Evolutionary conservation across 35 echinoderm and acorn worm genomes (phyloP).

Genomic region (Ophioderma brevispina): DNA sequence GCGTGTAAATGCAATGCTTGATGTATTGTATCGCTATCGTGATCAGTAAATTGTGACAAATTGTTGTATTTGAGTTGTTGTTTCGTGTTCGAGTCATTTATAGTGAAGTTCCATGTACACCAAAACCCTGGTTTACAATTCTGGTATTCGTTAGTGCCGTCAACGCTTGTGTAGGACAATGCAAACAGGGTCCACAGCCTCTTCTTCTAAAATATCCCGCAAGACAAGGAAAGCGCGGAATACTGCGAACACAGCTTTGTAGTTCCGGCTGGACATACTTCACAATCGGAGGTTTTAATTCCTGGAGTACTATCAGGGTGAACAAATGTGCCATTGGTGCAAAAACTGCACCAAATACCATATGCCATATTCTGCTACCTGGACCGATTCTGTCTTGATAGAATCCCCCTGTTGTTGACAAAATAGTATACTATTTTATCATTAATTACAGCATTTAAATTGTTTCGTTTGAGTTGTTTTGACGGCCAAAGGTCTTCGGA

Average conservation of each 20-base stretch:
- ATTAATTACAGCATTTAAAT: too few species aligned
- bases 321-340: conserved; percentile 47
- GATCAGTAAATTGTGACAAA: not conserved
- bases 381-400: conserved; percentile 44
- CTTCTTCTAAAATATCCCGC: conserved; percentile 13
- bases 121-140: conserved; percentile 43
- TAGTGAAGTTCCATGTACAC: conserved; percentile 46
- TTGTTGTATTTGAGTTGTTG: not conserved
- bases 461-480: too few species aligned
- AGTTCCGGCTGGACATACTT: conserved; percentile 52
- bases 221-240: conserved; percentile 52
- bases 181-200: conserved; percentile 25
- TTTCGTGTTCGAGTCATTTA: not conserved
- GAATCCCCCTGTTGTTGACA: conserved; percentile 58
- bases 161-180: conserved; percentile 17
- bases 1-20: not conserved
- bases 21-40: not conserved
- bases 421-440: too few species aligned
- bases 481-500: too few species aligned
- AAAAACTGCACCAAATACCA: not conserved
- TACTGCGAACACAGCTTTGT: not conserved
- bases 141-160: conserved; percentile 58
- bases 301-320: not conserved
- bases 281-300: not conserved
- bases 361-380: not conserved